Evolutionary conservation across 2,888 invertebrate genomes (phyloP).

Genomic region (Sinohyriopsis cumingii): DNA sequence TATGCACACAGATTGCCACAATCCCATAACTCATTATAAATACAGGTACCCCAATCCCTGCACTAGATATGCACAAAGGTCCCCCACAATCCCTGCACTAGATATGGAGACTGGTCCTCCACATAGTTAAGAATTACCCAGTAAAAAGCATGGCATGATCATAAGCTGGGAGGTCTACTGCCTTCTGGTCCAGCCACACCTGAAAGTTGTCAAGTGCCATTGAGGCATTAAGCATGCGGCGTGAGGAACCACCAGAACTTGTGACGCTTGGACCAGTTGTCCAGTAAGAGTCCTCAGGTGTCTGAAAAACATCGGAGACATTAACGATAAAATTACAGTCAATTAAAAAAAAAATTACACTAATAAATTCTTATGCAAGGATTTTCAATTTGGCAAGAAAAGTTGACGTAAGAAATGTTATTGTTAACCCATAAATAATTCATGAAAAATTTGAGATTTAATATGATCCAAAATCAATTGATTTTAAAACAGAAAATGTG

Average conservation of each 20-base stretch:
- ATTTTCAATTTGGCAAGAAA: too few relatives aligned
- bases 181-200: conserved; percentile 24
- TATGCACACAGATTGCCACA: not conserved
- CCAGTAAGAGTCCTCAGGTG: conserved; percentile 31
- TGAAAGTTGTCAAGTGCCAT: conserved; percentile 39
- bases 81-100: too few relatives aligned
- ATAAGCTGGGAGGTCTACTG: conserved; percentile 16
- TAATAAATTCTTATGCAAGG: too few relatives aligned
- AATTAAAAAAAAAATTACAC: too few relatives aligned
- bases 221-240: conserved; percentile 35
- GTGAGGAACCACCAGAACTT: conserved; percentile 6
- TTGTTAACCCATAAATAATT: too few relatives aligned
- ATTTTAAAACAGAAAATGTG: too few relatives aligned
- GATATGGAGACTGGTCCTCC: not conserved
- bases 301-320: not conserved
- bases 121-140: conserved; percentile 6
- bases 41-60: not conserved
- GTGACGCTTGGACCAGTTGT: conserved; percentile 26
- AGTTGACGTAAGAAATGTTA: too few relatives aligned
- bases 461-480: too few relatives aligned
- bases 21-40: too few relatives aligned
- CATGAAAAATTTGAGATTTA: too few relatives aligned
- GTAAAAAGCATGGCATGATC: conserved; percentile 38
- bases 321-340: too few relatives aligned
- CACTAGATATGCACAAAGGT: not conserved